Conservation (phyloP, 2,888 invertebrate genomes). For the Aphodius granarius region DNA sequence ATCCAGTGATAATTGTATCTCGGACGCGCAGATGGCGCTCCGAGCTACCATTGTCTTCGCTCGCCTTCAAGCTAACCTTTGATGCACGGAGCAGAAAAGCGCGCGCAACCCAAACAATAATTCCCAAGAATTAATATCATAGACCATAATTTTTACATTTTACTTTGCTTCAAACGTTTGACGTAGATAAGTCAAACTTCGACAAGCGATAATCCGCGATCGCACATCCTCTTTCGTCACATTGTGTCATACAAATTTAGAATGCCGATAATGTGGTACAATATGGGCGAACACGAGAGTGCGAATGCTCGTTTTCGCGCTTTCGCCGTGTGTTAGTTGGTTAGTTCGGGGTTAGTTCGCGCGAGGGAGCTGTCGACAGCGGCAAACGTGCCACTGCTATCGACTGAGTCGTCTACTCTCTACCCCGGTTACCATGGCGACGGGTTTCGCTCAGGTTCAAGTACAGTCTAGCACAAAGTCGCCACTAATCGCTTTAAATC, state of each 20-base stretch:
- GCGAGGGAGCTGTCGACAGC: conserved; percentile 30
- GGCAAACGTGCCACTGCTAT: conserved; percentile 38
- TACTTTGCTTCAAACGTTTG: too few relatives aligned
- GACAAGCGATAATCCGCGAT: too few relatives aligned
- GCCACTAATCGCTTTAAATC: conserved; percentile 35
- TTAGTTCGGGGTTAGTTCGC: conserved; percentile 4
- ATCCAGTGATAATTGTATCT: conserved; percentile 31
- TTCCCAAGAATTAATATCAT: background rate
- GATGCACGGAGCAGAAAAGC: background rate
- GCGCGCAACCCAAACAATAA: background rate
- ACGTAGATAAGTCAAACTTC: too few relatives aligned
- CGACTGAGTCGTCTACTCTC: conserved; percentile 45
- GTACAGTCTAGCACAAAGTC: conserved; percentile 47
- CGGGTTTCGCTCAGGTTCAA: conserved; percentile 47
- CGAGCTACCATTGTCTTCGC: background rate
- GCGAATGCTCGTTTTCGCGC: background rate
- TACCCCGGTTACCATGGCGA: conserved; percentile 41
- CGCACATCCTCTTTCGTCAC: too few relatives aligned
- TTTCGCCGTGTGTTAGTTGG: background rate
- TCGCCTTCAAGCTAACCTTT: background rate
- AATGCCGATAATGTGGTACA: too few relatives aligned
- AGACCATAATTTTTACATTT: too few relatives aligned
- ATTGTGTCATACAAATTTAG: too few relatives aligned
- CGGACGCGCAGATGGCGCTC: conserved; percentile 30
- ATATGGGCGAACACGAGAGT: background rate